Evolutionary conservation across 2,113 vertebrate species (phyloP).

Genomic region (Mus spicilegus): DNA sequence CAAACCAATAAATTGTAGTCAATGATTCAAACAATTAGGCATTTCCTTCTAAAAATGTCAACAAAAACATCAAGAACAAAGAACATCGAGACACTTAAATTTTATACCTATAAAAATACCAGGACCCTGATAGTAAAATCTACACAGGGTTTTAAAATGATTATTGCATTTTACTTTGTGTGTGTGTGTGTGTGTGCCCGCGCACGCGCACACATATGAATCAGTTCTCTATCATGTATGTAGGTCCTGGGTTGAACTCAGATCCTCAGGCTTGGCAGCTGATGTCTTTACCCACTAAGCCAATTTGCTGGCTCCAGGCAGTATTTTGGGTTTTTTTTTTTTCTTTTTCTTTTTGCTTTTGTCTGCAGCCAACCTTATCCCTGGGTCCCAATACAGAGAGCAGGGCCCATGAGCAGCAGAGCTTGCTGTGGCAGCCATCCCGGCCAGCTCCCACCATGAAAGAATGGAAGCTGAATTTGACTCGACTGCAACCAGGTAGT

Average conservation of each 20-base stretch:
- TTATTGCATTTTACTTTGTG: background rate
- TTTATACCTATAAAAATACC: background rate
- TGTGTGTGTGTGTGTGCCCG: no score
- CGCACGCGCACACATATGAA: no score
- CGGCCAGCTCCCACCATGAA: slow-evolving; percentile 59
- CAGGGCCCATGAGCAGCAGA: slow-evolving; percentile 62
- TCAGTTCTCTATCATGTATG: background rate
- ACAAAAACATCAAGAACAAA: slow-evolving; percentile 40
- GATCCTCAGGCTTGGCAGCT: background rate
- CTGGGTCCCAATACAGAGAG: background rate
- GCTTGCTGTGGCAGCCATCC: slow-evolving; percentile 75
- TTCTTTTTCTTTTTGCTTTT: background rate
- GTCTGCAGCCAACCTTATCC: slow-evolving; percentile 72
- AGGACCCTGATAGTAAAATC: background rate
- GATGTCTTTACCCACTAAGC: background rate
- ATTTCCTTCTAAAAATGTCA: background rate
- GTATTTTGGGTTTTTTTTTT: background rate
- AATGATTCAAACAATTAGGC: slow-evolving; percentile 38
- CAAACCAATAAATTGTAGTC: slow-evolving; percentile 21
- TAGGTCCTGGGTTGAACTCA: background rate
- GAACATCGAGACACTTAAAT: background rate
- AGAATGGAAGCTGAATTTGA: slow-evolving; percentile 72
- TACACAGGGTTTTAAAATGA: background rate
- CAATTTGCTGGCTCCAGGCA: background rate
- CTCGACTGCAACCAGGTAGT: slow-evolving; percentile 61